Base-by-base conservation (phyloP, 2,888 invertebrate genomes). In the Macaria liturata region DNA sequence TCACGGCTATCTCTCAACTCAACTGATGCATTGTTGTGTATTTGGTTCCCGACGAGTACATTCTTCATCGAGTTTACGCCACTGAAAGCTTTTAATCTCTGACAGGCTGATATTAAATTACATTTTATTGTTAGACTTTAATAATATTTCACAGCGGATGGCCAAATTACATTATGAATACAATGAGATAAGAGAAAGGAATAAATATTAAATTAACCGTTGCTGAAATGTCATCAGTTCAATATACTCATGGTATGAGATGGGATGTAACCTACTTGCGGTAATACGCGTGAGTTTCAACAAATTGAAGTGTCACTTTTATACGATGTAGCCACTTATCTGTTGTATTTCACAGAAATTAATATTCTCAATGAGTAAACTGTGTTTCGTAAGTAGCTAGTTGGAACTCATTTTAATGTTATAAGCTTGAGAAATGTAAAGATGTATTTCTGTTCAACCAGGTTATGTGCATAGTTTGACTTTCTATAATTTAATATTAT, bases 251-350 rank as follows among this genome's bases (percentile, higher is more conserved):
- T 37, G 83, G 83, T 83, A 82, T 71, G 76, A 72, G 71, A 72
- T 70, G 76, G 80, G 80, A 75, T 71, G 76, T 81, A 79, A 80
- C 84, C 80, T 71, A 82, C 80, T 80, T 78, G 46, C 44, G 47
- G 54, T 49, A 44, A 55, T 55, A 59, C 52, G 59, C 52, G 64
- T 71, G 62, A 68, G 68, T 72, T 72, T 65, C 72, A 76, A 84
- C 80, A 86, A 83, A 86, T 83, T 81, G 74, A 82, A 75, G 77
- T 83, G 85, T 84, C 85, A 84, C 75, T 77, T 78, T 75, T 80
- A 63, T 72, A 68, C 69, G 72, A 61, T 78, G 80, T 81, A 77
- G 67, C 72, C 74, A 80, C 76, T 74, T 80, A 72, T 78, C 70
- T 76, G 69, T 32, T 69, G 73, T 75, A 74, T 76, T 77, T 73